Base-by-base conservation (phyloP, 64 coral and sea anemone species). In the Pocillopora verrucosa region DNA sequence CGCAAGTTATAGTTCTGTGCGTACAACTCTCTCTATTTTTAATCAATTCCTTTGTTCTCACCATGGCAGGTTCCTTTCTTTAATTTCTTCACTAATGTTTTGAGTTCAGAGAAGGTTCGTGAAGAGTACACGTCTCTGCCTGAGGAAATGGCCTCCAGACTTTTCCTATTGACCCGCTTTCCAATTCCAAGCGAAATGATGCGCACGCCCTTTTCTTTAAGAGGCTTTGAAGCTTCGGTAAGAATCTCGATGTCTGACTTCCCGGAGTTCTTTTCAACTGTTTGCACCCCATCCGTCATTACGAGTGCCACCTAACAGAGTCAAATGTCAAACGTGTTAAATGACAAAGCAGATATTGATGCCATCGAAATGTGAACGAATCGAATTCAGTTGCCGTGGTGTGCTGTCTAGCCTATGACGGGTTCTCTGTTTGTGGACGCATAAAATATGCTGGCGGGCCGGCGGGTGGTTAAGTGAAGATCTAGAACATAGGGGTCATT, bases 221-320 rank as follows among this genome's bases (percentile, higher is more conserved):
- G 82, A 56, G 82, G 63, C 25, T 85, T 37, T 9, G 61, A 19
- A 56, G 82, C 82, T 17, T 85, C 37, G 15, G 63, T 20, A 6
- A 85, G 64, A 56, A 85, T 85, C 64, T 85, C 38, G 61, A 57
- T 25, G 6, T 70, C 82, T 11, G 63, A 26, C 64, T 15, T 19
- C 26, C 3, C 13, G 56, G 36, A 10, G 19, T 72, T 72, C 9
- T 13, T 16, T 22, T 72, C 65, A 14, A 57, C 22, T 72, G 82
- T 85, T 72, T 85, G 82, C 72, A 56, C 82, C 4, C 82, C 82
- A 38, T 85, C 82, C 16, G 82, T 85, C 37, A 85, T 57, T 13
- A 85, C 64, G n/a, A 85, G 63, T 56, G 82, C 82, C 10, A 85
- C 82, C 82, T 85, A 56, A 20, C 2, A 58, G 13, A 20, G 14